Conservation (phyloP, 2,888 invertebrate species). For the Leucoptera coffeella region DNA sequence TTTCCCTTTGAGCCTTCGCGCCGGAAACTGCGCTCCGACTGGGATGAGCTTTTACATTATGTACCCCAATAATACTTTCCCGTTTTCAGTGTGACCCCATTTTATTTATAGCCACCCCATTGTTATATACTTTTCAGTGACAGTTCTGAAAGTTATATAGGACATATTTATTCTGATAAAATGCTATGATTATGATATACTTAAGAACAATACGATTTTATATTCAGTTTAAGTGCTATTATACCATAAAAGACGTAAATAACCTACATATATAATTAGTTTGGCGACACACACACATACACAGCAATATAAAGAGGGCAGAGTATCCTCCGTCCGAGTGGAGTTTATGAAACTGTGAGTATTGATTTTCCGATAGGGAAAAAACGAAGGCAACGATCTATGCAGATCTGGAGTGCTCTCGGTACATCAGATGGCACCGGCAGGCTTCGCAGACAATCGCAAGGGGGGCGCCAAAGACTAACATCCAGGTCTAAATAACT, state of each 20-base stretch:
- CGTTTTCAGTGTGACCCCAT: too few relatives aligned
- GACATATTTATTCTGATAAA: too few relatives aligned
- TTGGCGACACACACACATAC: too few relatives aligned
- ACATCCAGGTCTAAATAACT: constrained; percentile 8
- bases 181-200: too few relatives aligned
- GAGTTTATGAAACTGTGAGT: constrained; percentile 43
- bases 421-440: constrained; percentile 54
- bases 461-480: constrained; percentile 45
- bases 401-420: constrained; percentile 55
- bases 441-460: constrained; percentile 55
- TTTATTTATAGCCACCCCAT: too few relatives aligned
- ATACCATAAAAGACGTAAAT: too few relatives aligned
- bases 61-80: constrained; percentile 26
- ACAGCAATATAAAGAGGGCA: too few relatives aligned
- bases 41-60: constrained; percentile 41
- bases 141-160: too few relatives aligned
- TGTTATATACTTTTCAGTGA: too few relatives aligned
- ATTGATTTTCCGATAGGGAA: constrained; percentile 54
- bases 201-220: too few relatives aligned
- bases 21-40: constrained; percentile 42
- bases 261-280: too few relatives aligned
- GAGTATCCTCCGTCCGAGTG: constrained; percentile 16
- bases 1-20: constrained; percentile 42
- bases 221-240: too few relatives aligned
- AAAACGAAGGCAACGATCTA: constrained; percentile 54